Evolutionary conservation across 2,113 vertebrate genomes (phyloP).

Genomic region (Sinocyclocheilus rhinocerous): DNA sequence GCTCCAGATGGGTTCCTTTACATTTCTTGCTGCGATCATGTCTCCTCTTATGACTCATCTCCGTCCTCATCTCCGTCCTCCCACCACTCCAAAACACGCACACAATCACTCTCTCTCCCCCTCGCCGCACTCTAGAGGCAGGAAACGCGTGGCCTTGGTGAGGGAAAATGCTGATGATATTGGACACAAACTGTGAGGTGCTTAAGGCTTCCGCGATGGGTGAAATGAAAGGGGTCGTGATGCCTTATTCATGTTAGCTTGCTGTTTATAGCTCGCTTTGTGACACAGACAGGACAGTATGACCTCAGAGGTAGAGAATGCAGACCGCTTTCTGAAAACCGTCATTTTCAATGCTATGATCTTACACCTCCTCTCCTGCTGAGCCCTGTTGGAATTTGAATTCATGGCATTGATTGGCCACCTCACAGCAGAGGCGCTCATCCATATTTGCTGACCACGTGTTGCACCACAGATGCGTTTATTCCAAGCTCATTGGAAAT

Average conservation of each 20-base stretch:
- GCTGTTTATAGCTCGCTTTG: background rate
- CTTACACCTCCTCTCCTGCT: conserved; percentile 3
- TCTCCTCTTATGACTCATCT: conserved; percentile 53
- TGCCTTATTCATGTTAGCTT: conserved; percentile 1
- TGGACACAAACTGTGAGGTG: background rate
- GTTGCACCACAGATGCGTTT: background rate
- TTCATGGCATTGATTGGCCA: conserved; percentile 2
- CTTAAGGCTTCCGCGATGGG: background rate
- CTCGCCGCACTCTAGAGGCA: background rate
- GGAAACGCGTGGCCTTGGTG: background rate
- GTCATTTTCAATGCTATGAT: background rate
- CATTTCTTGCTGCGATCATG: conserved; percentile 27
- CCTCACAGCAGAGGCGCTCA: background rate
- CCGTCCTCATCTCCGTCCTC: conserved; percentile 43
- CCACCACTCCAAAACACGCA: conserved; percentile 40
- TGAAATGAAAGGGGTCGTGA: background rate
- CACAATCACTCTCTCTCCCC: background rate
- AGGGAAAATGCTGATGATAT: conserved; percentile 23
- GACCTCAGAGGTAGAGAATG: conserved; percentile 2
- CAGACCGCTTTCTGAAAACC: conserved; percentile 7
- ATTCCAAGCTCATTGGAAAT: background rate
- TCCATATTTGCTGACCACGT: background rate
- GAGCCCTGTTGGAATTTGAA: conserved; percentile 12
- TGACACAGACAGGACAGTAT: background rate
- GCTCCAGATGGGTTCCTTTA: conserved; percentile 39